Evolutionary conservation across 2,888 invertebrate species (phyloP).

Genomic region (Agriopis aurantiaria): DNA sequence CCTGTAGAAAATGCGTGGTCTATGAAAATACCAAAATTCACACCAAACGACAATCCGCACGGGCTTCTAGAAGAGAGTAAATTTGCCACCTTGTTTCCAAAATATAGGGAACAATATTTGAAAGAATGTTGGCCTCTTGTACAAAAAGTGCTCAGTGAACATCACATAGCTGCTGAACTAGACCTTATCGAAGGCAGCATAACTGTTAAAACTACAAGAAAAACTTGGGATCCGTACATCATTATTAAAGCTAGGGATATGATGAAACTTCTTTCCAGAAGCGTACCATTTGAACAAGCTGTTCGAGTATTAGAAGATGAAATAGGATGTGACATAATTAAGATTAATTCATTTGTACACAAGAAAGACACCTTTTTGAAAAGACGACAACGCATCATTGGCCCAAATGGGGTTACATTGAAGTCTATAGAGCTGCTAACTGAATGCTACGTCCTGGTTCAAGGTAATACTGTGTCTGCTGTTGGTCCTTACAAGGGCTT

Average conservation of each 20-base stretch:
- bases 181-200: conserved; percentile 98
- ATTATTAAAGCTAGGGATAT: conserved; percentile 98
- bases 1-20: conserved; percentile 95
- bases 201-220: conserved; percentile 96
- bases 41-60: conserved; percentile 94
- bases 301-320: conserved; percentile 95
- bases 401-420: conserved; percentile 98
- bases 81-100: conserved; percentile 98
- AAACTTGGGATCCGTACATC: conserved; percentile 99
- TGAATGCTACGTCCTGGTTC: conserved; percentile 98
- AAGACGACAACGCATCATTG: conserved; percentile 96
- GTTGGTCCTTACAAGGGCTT: conserved; percentile 98
- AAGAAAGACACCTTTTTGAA: conserved; percentile 98
- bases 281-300: conserved; percentile 99
- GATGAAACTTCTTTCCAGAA: conserved; percentile 97
- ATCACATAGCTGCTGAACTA: conserved; percentile 93
- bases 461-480: conserved; percentile 98
- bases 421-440: conserved; percentile 98
- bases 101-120: conserved; percentile 98
- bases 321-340: conserved; percentile 97
- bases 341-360: conserved; percentile 95
- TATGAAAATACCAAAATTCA: conserved; percentile 95
- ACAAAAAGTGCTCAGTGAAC: conserved; percentile 92
- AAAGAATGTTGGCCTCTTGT: conserved; percentile 98
- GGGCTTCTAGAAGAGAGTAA: conserved; percentile 97